These are phyloP conservation scores for Megaleporinus macrocephalus DNA, from an alignment of 2,113 vertebrate genomes.

Conservation along the genomic window DNA sequence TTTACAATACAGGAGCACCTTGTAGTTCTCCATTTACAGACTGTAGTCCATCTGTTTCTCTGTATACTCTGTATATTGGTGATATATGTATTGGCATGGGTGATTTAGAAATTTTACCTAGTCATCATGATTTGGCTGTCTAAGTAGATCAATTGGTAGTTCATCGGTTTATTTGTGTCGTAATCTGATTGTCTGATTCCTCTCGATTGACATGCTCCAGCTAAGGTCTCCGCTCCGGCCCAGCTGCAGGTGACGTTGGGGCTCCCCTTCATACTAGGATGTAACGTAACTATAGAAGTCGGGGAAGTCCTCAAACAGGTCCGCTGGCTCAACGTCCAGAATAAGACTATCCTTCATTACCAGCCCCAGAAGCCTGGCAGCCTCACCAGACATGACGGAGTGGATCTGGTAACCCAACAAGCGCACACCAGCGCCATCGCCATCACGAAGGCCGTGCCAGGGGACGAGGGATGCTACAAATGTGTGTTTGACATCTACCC, in stretches of 20 bases:
- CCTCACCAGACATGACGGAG: conserved; percentile 49
- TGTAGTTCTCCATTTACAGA: too few species aligned
- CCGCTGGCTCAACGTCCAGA: conserved; percentile 65
- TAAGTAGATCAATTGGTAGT: too few species aligned
- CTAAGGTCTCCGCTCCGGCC: conserved; percentile 62
- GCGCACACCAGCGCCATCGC: conserved; percentile 66
- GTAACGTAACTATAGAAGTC: conserved; percentile 62
- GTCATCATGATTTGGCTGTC: too few species aligned
- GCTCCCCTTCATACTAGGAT: conserved; percentile 63
- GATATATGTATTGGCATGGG: too few species aligned
- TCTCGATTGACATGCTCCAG: conserved; percentile 64
- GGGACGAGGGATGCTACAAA: conserved; percentile 73
- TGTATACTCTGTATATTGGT: too few species aligned
- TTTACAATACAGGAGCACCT: too few species aligned
- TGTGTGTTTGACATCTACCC: conserved; percentile 77
- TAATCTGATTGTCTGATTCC: conserved; percentile 15
- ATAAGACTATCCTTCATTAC: conserved; percentile 67
- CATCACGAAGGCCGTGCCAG: conserved; percentile 56
- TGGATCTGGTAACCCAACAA: conserved; percentile 56
- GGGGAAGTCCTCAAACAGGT: conserved; percentile 67
- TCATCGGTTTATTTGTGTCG: background rate
- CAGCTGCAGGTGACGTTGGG: conserved; percentile 55
- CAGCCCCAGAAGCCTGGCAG: background rate
- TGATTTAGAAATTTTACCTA: too few species aligned
- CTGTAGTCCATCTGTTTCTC: too few species aligned